Evolutionary conservation across 1,140 invertebrate species (phyloP), one percentile per base, ranked within the genome.

Genomic region (Drosophila arizonae): DNA sequence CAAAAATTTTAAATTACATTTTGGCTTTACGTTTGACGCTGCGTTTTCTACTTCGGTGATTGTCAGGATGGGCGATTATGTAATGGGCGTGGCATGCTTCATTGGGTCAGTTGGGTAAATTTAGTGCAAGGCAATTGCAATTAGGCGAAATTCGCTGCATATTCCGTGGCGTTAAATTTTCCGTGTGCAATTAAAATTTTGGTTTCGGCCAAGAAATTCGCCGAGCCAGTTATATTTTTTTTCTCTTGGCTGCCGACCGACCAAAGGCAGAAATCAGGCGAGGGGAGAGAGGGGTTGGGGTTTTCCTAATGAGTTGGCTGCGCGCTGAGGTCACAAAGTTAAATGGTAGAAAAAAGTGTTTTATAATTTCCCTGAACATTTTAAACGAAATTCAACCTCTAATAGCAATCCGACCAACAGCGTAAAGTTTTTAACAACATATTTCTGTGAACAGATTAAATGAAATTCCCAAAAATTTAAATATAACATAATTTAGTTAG

Each of bases 1-100:
- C 50, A 81, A 78, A 76, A 77, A 66, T 52, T 81, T 76, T 62
- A 86, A 81, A 85, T 87, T 81, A 81, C 75, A 76, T 79, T 87
- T 76, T 21, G 60, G 45, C 26, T 77, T 80, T 63, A 15, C 28
- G 33, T 45, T 72, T 57, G 54, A 50, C 60, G 51, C 65, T 75
- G 67, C 67, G 10, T 61, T 85, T 80, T 68, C 64, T 63, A 67
- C 39, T 26, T 33, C 39, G n/a, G 30, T 48, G 30, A 43, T 33
- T 33, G 48, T 3, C 9, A 9, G 2, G 21, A 13, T 24, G 72
- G 48, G 17, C 17, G 52, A 15, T 26, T 6, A 6, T 9, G 26
- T 15, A 24, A 36, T 60, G 46, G 55, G 60, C 55, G 68, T 61
- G 67, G 28, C 60, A 69, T 55, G 82, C 67, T 81, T 81, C 81